A percentile compares a stretch with the other conserved stretches of the same genome.
Conservation (phyloP, 2,797 vertebrate genomes). For the Phylloscopus collybita region DNA sequence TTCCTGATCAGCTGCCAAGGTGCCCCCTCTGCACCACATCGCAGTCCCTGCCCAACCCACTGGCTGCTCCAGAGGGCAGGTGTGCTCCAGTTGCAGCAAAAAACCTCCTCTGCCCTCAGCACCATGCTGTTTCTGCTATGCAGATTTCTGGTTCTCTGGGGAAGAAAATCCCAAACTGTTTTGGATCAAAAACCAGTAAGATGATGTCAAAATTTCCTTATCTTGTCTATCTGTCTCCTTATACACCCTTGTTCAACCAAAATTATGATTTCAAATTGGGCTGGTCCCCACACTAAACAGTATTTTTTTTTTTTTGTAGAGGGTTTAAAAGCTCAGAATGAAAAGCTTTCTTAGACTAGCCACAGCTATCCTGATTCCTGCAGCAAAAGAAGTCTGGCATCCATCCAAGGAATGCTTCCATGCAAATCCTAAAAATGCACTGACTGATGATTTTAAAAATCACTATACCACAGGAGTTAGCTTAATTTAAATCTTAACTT, state of each 20-base stretch:
- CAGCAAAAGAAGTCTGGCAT: conserved; percentile 9
- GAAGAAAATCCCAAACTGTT: background rate
- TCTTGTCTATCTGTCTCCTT: background rate
- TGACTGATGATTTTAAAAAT: background rate
- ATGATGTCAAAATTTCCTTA: background rate
- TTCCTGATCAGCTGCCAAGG: rapidly evolving
- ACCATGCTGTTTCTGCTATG: background rate
- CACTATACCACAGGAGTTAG: background rate
- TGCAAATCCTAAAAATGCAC: conserved; percentile 3
- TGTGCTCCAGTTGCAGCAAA: background rate
- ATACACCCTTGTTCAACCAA: background rate
- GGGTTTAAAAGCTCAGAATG: background rate
- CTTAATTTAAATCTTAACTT: conserved; percentile 25
- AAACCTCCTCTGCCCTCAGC: background rate
- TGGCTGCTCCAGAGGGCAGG: rapidly evolving
- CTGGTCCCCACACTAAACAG: background rate
- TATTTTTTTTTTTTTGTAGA: background rate
- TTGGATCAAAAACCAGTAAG: background rate
- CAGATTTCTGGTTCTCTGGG: background rate
- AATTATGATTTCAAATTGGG: background rate
- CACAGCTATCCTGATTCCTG: background rate
- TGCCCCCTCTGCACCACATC: background rate
- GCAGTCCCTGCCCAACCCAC: rapidly evolving
- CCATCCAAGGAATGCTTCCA: background rate
- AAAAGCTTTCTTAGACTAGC: background rate